A percentile compares a stretch with the other conserved stretches of the same genome.
Evolutionary conservation across 2,797 vertebrate species (phyloP).

Genomic region (Lutjanus argentimaculatus): DNA sequence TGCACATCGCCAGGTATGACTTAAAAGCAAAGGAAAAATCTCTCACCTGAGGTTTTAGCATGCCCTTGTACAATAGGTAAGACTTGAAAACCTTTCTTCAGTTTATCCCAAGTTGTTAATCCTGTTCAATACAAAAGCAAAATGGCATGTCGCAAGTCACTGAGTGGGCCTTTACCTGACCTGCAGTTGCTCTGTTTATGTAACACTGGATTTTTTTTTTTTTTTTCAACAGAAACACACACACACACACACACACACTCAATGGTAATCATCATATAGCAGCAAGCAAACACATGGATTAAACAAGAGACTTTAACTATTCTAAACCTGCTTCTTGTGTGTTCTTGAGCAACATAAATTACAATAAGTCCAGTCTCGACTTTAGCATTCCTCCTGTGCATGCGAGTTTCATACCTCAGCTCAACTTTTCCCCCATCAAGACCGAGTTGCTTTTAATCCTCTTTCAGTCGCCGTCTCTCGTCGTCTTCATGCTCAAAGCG

Average conservation of each 20-base stretch:
- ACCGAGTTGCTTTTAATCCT: conserved; percentile 76
- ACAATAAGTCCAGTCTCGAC: conserved; percentile 43
- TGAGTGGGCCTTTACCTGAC: conserved; percentile 73
- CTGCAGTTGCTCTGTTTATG: conserved; percentile 74
- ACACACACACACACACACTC: conserved; percentile 52
- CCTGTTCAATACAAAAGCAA: conserved; percentile 81
- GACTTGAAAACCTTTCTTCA: conserved; percentile 71
- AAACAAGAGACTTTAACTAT: not conserved
- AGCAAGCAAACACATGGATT: conserved; percentile 11
- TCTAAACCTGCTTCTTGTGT: conserved; percentile 6
- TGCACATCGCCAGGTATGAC: not conserved
- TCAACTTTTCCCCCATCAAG: conserved; percentile 86
- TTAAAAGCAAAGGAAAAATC: conserved; percentile 18
- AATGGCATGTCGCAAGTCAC: conserved; percentile 78
- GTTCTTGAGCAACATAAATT: conserved; percentile 19
- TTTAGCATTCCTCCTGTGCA: conserved; percentile 72
- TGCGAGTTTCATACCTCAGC: conserved; percentile 83
- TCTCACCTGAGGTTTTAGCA: conserved; percentile 80
- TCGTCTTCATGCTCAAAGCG: conserved; percentile 69
- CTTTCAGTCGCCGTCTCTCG: conserved; percentile 52
- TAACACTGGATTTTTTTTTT: conserved; percentile 69
- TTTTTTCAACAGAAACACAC: conserved; percentile 62
- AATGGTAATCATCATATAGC: conserved; percentile 11
- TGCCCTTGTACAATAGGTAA: conserved; percentile 72
- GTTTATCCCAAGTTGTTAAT: conserved; percentile 77